Evolutionary conservation across 2,797 vertebrate species (phyloP).

Genomic region (Oreochromis grahami): DNA sequence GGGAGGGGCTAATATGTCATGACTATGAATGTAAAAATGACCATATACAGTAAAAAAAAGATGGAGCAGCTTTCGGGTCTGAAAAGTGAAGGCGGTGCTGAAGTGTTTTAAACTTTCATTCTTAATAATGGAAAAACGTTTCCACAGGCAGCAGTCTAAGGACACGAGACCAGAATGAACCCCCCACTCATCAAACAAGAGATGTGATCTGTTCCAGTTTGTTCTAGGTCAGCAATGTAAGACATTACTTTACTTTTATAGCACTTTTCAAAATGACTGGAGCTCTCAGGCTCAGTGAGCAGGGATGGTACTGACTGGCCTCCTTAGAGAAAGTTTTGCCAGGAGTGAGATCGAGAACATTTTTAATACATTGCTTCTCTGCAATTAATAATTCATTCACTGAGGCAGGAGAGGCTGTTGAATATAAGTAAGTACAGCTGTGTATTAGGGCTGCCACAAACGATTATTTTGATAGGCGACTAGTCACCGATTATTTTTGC

Average conservation of each 20-base stretch:
- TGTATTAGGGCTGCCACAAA: accelerated
- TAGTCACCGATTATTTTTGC: too few species aligned
- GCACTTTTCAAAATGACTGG: neutral
- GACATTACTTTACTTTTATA: neutral
- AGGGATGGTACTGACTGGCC: neutral
- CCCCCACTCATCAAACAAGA: too few species aligned
- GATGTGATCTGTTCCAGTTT: neutral
- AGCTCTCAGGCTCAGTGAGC: accelerated
- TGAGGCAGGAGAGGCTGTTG: neutral
- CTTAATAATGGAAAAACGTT: neutral
- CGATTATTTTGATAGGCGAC: too few species aligned
- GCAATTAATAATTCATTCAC: neutral
- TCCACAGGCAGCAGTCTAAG: neutral
- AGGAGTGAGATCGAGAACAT: accelerated
- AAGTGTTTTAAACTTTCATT: neutral
- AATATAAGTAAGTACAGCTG: neutral
- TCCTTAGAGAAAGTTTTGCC: neutral
- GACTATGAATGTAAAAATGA: neutral
- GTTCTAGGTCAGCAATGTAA: neutral
- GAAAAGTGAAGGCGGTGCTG: neutral
- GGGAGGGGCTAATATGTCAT: neutral
- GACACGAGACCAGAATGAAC: neutral
- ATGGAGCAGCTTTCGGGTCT: neutral
- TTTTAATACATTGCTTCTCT: neutral
- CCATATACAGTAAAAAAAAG: neutral